Conservation (phyloP, 2,113 vertebrate species). For the Hoplias malabaricus region DNA sequence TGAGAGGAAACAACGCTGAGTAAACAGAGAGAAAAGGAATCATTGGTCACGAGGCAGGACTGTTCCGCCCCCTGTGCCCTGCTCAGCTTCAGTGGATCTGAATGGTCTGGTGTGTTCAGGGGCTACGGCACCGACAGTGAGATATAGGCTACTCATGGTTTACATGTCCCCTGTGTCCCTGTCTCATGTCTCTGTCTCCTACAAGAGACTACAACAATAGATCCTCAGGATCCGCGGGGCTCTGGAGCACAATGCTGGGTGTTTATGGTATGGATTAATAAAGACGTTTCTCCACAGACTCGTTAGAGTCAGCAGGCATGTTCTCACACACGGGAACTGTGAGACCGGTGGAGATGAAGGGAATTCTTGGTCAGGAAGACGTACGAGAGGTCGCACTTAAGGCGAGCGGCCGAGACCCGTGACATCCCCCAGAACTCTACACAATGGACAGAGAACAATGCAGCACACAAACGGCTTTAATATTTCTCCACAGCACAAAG, state of each 20-base stretch:
- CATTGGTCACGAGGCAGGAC: too few species aligned
- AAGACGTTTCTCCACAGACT: not conserved
- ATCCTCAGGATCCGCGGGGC: not conserved
- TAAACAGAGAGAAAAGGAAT: too few species aligned
- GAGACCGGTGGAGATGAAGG: not conserved
- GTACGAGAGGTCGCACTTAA: constrained; percentile 5
- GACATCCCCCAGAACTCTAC: constrained; percentile 5
- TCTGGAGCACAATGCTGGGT: not conserved
- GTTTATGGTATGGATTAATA: not conserved
- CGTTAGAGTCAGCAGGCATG: not conserved
- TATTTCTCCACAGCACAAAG: not conserved
- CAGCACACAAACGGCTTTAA: not conserved
- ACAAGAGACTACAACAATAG: not conserved
- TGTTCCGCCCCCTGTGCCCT: too few species aligned
- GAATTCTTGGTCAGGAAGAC: not conserved
- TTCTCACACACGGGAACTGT: not conserved
- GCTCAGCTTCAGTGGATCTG: too few species aligned
- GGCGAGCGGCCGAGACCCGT: constrained; percentile 25
- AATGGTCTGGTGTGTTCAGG: too few species aligned
- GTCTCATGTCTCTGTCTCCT: too few species aligned
- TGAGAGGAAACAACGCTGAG: too few species aligned
- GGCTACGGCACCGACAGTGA: too few species aligned
- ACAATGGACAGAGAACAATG: constrained; percentile 1
- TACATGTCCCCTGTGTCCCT: not conserved
- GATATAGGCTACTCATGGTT: too few species aligned